A percentile compares a stretch with the other conserved stretches of the same genome.
These are phyloP conservation scores for Campoplex nolae DNA, from an alignment of 2,888 invertebrate species.

Conservation along the genomic window DNA sequence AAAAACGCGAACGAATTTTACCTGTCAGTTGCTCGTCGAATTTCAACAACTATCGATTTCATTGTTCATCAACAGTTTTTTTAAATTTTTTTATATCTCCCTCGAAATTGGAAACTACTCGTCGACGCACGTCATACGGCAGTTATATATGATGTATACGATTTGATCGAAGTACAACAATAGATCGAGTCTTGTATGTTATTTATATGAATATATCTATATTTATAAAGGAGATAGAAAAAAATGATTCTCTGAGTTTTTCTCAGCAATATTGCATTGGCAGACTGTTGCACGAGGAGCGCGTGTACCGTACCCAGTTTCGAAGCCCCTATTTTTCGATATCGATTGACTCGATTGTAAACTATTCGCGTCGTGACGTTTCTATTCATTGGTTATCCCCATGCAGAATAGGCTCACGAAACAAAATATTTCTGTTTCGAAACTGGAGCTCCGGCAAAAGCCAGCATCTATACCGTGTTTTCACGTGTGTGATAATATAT, in stretches of 20 bases:
- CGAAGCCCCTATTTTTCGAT: constrained; percentile 52
- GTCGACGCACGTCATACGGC: constrained; percentile 12
- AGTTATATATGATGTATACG: constrained; percentile 30
- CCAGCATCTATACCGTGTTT: neutral
- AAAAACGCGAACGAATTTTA: neutral
- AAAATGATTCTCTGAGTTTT: constrained; percentile 40
- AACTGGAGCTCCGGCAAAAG: constrained; percentile 19
- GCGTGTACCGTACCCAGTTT: constrained; percentile 14
- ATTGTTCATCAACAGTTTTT: neutral
- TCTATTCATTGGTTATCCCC: constrained; percentile 57
- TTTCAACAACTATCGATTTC: neutral
- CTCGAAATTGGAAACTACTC: constrained; percentile 44
- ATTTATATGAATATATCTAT: neutral
- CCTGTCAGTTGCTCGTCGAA: neutral
- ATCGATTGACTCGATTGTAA: constrained; percentile 60
- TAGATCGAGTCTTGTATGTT: constrained; percentile 8
- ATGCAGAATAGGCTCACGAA: constrained; percentile 44
- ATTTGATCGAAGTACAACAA: constrained; percentile 55
- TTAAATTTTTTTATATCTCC: neutral
- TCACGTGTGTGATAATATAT: constrained; percentile 3
- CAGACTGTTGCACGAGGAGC: neutral
- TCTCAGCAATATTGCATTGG: constrained; percentile 11
- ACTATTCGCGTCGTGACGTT: constrained; percentile 59
- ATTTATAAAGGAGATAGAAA: constrained; percentile 24
- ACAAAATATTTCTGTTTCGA: constrained; percentile 54